Evolutionary conservation across 2,888 invertebrate genomes (phyloP), one percentile per base, ranked within the genome.

Genomic region (Alsophila aescularia): DNA sequence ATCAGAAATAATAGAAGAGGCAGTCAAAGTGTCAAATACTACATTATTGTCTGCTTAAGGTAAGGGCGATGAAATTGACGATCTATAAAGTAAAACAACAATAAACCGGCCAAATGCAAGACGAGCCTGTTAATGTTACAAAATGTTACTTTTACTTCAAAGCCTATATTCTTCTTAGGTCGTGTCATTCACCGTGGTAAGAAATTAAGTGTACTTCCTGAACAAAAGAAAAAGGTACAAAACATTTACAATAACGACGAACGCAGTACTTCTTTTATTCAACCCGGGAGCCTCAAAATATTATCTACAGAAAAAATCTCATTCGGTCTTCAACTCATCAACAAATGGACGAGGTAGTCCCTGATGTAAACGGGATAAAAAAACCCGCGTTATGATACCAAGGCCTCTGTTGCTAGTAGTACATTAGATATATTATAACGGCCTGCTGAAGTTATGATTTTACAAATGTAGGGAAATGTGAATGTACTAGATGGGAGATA

Each of bases 341-440:
- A 57, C 62, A 62, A 60, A 62, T 62, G 62, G 60, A 60, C 37
- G 51, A 12, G 35, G 18, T 41, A 32, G 18, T 50, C 49, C 52
- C 52, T 31, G 52, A 45, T 55, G 35, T 31, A 34, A 34, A 14
- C 34, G 8, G 34, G 54, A 45, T 48, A 48, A 37, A 52, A 44
- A 50, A 32, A 18, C n/a, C 4, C 15, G 16, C 7, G 40, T 47
- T 45, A 12, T 49, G 10, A n/a, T 34, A 31, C 6, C 18, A 10
- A 49, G 13, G 12, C n/a, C 29, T 21, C 24, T 40, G 40, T 37
- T n/a, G 24, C 2, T 24, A 1, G 24, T 24, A 24, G 24, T n/a
- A n/a, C n/a, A n/a, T 7, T 24, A 24, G 24, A 24, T 5, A 8
- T 24, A 7, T 6, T 8, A 7, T 7, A 24, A 5, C 24, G 5